Base-by-base conservation (phyloP, 2,113 vertebrate species). In the Passerina amoena region DNA sequence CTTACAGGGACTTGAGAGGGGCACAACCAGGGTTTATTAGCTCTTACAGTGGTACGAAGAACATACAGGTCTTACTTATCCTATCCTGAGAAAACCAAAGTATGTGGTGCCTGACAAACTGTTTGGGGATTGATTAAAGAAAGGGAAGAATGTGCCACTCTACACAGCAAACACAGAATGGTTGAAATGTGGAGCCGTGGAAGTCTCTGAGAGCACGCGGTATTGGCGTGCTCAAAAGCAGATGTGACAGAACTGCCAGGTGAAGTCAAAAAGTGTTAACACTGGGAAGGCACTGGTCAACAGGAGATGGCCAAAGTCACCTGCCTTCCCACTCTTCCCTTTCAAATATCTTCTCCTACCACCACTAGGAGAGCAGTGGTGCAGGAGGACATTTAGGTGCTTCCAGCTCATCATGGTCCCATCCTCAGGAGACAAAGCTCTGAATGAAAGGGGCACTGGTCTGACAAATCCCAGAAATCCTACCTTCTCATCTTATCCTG, bases 361-460 rank as follows among this genome's bases (percentile, higher is more conserved):
- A 33, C 20, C 20, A 24, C 9, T 47, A 35, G 23, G 31, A 78
- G 8, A 79, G 28, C 0, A 0, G 48, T 38, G 21, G 23, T 59
- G 3, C 50, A 48, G 65, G 14, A 53, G 25, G 77, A 11, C 0
- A 0, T 42, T 70, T 66, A 23, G 33, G 17, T 25, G 12, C 13
- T 61, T 79, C 16, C 6, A 12, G 4, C 14, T 8, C 2, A 2
- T 80, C 44, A 30, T 0, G 0, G 11, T 10, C 4, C 40, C 25
- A 59, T 25, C 9, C 19, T 57, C 7, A 21, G 38, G 6, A 83
- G 28, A 7, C 9, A 73, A 40, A 66, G 14, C 15, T 25, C 40
- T 44, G 14, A 3, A 14, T 47, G 18, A 59, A 77, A 35, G 11
- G 8, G 47, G 24, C 18, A 12, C 23, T 54, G 15, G 14, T 64